Evolutionary conservation across 2,888 invertebrate species (phyloP), one percentile per base, ranked within the genome.

Genomic region (Ferdinandea cuprea): DNA sequence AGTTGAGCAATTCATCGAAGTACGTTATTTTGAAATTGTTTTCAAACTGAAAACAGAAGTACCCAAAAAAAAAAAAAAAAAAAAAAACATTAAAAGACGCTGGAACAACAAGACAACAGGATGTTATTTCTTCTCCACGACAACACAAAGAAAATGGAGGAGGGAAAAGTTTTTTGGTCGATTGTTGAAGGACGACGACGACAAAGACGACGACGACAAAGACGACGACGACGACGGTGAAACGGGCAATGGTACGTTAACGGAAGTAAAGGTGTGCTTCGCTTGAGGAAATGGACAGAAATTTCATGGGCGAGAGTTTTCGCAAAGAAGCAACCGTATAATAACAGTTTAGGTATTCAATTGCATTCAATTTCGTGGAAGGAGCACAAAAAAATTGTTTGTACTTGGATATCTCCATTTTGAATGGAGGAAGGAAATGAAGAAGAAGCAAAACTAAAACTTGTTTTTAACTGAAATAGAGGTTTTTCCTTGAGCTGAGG

Each of bases 1-100:
- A 72, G 84, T 77, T 83, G 68, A 76, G 71, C 80, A 81, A 56
- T 72, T 78, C 66, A 83, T 61, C 59, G 52, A 59, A 68, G 17
- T 61, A 59, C 44, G 44, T 44, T 44, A 25, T 76, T 66, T 72
- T 37, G 48, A 48, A 76, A 69, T 76, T 61, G 76, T 76, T 69
- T 69, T 44, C 56, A 37, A 15, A 37, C 48, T 50, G 17, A 66
- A 50, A 56, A 58, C 30, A 35, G n/a, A 5, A n/a, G 40, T 40
- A 46, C 13, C 2, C 5, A 52, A 42, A 8, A 32, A 42, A 30
- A 25, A 40, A 0, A 19, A 50, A 48, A 42, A 35, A n/a, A n/a
- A n/a, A n/a, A n/a, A n/a, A n/a, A n/a, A n/a, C n/a, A n/a, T n/a
- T n/a, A n/a, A n/a, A n/a, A n/a, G n/a, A n/a, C n/a, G n/a, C 25